Evolutionary conservation across 2,113 vertebrate species (phyloP).

Genomic region (Corythornis madagascariensis): DNA sequence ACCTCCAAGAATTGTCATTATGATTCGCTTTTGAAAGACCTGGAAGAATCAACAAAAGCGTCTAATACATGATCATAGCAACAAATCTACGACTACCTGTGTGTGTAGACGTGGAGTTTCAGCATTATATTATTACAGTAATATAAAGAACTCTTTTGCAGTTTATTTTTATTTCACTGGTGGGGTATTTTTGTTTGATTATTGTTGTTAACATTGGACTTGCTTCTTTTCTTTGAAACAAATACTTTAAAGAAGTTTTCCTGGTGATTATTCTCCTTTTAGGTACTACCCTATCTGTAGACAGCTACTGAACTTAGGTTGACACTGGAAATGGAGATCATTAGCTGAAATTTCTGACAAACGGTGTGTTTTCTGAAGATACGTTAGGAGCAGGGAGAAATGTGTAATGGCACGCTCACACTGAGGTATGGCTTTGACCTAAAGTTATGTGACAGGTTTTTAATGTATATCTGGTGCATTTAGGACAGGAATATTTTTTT

Average conservation of each 20-base stretch:
- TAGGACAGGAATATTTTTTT: background rate
- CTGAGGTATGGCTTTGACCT: background rate
- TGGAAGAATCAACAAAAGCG: conserved; percentile 76
- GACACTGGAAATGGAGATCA: background rate
- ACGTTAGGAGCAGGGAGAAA: conserved; percentile 2
- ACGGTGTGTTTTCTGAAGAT: background rate
- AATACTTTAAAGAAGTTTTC: background rate
- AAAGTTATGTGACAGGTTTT: background rate
- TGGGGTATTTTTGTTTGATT: background rate
- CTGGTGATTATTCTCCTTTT: background rate
- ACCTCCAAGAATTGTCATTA: conserved; percentile 74
- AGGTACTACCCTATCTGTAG: background rate
- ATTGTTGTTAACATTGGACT: background rate
- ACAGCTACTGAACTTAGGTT: background rate
- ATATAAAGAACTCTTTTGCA: background rate
- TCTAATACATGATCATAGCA: conserved; percentile 76
- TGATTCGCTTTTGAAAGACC: conserved; percentile 71
- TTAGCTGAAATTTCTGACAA: conserved; percentile 40
- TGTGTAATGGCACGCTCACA: background rate
- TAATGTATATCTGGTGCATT: background rate
- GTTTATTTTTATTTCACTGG: background rate
- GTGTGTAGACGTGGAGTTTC: background rate
- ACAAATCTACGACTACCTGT: background rate
- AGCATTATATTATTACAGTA: background rate
- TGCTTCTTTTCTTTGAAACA: background rate